Conservation (phyloP, 1,140 invertebrate genomes). For the Epicauta chinensis region DNA sequence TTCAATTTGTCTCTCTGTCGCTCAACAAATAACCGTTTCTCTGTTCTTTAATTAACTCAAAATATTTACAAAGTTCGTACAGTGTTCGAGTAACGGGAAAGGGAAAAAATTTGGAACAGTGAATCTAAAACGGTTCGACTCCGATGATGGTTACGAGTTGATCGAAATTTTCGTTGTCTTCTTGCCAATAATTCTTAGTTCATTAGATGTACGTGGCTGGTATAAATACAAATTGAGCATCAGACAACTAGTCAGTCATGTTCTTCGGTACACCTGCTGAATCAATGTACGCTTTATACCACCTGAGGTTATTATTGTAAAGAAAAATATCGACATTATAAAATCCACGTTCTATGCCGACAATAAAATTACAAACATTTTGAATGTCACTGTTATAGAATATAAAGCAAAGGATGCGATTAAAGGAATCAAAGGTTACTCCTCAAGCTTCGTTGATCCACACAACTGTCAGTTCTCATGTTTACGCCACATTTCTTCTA, state of each 20-base stretch:
- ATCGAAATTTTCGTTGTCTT: too few relatives aligned
- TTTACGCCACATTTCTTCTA: slow-evolving; percentile 21
- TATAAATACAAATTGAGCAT: too few relatives aligned
- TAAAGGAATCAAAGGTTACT: slow-evolving; percentile 25
- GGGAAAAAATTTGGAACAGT: neutral
- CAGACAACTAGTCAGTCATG: neutral
- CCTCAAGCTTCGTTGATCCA: slow-evolving; percentile 21
- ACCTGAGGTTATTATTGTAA: neutral
- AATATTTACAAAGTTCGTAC: slow-evolving; percentile 24
- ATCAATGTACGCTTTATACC: neutral
- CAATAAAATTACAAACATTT: slow-evolving; percentile 1
- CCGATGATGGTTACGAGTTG: neutral
- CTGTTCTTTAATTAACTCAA: slow-evolving; percentile 30
- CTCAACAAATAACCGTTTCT: slow-evolving; percentile 22
- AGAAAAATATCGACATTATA: neutral
- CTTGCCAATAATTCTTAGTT: too few relatives aligned
- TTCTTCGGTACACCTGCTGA: neutral
- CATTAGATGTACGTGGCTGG: too few relatives aligned
- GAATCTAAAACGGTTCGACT: neutral
- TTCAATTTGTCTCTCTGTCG: neutral
- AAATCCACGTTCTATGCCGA: neutral
- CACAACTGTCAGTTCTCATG: slow-evolving; percentile 25
- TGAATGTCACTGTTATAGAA: slow-evolving; percentile 10
- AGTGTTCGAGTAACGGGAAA: slow-evolving; percentile 1
- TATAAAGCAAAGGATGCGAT: slow-evolving; percentile 16